Conservation (phyloP, 2,113 vertebrate genomes). For the Corydoras maculifer region DNA sequence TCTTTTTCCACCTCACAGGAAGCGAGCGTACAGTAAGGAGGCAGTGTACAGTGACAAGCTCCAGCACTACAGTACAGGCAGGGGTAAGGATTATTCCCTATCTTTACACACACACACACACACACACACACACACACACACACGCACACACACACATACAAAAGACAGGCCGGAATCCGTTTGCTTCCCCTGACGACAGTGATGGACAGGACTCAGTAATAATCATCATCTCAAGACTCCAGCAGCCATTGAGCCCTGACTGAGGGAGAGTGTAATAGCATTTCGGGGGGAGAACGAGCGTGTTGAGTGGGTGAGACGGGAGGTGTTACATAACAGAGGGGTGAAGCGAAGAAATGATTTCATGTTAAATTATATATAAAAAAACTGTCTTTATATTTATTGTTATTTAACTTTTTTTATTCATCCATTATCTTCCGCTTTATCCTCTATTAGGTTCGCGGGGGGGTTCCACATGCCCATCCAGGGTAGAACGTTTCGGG, state of each 20-base stretch:
- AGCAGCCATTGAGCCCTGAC: conserved; percentile 45
- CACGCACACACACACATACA: background rate
- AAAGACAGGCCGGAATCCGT: conserved; percentile 9
- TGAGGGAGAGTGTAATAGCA: conserved; percentile 14
- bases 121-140: conserved; percentile 3
- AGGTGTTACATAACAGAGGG: conserved; percentile 5
- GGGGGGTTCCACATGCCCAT: too few relatives aligned
- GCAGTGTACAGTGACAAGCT: conserved; percentile 95
- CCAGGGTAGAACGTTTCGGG: too few relatives aligned
- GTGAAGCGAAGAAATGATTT: conserved; percentile 24
- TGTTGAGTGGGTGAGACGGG: conserved; percentile 3
- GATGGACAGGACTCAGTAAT: conserved; percentile 49
- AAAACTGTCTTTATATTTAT: background rate
- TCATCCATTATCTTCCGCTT: too few relatives aligned
- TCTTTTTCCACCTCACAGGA: conserved; percentile 64
- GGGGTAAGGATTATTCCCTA: conserved; percentile 74
- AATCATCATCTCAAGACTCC: conserved; percentile 22
- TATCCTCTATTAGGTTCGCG: too few relatives aligned
- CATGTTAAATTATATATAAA: conserved; percentile 1
- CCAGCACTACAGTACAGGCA: conserved; percentile 95
- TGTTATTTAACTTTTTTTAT: too few relatives aligned
- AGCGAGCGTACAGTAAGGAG: conserved; percentile 92
- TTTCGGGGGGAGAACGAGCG: background rate
- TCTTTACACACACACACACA: background rate
- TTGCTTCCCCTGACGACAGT: conserved; percentile 38